Base-by-base conservation (phyloP, 1,140 invertebrate genomes). In the Cyclina sinensis region DNA sequence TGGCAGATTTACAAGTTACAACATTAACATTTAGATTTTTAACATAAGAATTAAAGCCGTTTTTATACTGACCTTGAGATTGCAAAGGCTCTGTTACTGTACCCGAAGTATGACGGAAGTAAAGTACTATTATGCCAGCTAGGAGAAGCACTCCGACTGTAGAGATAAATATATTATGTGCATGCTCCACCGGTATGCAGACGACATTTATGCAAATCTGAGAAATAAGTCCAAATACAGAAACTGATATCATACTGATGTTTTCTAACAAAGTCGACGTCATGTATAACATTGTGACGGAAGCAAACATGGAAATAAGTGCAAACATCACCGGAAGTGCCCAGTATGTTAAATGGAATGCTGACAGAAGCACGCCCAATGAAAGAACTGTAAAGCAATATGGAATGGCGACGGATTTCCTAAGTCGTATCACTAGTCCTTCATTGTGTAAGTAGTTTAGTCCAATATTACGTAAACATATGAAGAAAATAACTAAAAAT, bases 271-370 rank as follows among this genome's bases (percentile, higher is more conserved):
- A 24, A 1, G 73, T 30, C 46, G 85, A 59, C 4, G 87, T 90
- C 14, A 89, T 46, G 43, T 88, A 90, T 46, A 86, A 18, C 78
- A 74, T 54, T 24, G 62, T 51, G 11, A 83, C 80, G 18, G 88
- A 90, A 5, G 89, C 76, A 37, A 80, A 65, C 83, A 86, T 88
- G 0, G 90, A 48, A 16, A 90, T 35, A 0, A 88, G 12, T 2
- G 86, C 80, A 76, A 86, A 91, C 78, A 89, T 46, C 24, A 84
- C 37, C 5, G 90, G 90, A 11, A 87, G 37, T 7, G 79, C 51
- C 86, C 83, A 90, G 24, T 73, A 54, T 0, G 80, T 48, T 12
- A 87, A 74, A 35, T 81, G 65, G n/a, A 84, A 73, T 30, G 79
- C 65, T 21, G 59, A 74, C 21, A 90, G 18, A 35, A 76, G 27